Evolutionary conservation across 2,113 vertebrate species (phyloP), one percentile per base, ranked within the genome.

Genomic region (Catharus fuscescens): DNA sequence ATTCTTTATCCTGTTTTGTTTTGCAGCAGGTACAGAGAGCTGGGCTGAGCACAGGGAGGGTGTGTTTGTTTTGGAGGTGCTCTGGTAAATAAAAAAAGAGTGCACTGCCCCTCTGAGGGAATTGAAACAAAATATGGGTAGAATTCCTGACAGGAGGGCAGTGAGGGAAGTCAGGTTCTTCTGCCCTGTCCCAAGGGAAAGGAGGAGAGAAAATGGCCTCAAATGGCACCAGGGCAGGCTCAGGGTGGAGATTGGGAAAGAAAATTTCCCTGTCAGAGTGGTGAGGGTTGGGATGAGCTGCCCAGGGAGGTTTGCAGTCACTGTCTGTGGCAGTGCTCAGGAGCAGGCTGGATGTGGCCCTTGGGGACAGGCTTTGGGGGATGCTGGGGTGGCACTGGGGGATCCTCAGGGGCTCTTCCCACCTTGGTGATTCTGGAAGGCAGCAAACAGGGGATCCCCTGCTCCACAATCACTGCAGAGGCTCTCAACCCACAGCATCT

Each of bases 1-100:
- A 45, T 59, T 78, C 42, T 87, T 96, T 54, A 78, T 78, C 40
- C 7, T 40, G 47, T 32, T 93, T 91, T 90, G 20, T 78, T 31
- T 47, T 44, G 34, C 66, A 90, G 89, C 71, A 93, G 84, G 82
- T 38, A 32, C 34, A 91, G 90, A 82, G 69, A 66, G 57, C 42
- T 81, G 54, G 25, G 61, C 34, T 91, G 86, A 92, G n/a, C 25
- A 45, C 47, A 86, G 47, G 84, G 73, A 86, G 25, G 52, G 79
- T 74, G 59, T 95, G 91, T 92, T 94, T 95, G 62, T 65, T 94
- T 94, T 84, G 81, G 79, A 94, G 87, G 84, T 34, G 66, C 62
- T 57, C 60, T 11, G 23, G 42, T 74, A 79, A 93, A 93, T 72
- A 23, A 77, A 65, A 60, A 32, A 19, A 28, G 8, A 38, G 38